phyloP scores from a whole-genome alignment of 1,140 invertebrate species.

The Thalassaphorura encarpata region DNA sequence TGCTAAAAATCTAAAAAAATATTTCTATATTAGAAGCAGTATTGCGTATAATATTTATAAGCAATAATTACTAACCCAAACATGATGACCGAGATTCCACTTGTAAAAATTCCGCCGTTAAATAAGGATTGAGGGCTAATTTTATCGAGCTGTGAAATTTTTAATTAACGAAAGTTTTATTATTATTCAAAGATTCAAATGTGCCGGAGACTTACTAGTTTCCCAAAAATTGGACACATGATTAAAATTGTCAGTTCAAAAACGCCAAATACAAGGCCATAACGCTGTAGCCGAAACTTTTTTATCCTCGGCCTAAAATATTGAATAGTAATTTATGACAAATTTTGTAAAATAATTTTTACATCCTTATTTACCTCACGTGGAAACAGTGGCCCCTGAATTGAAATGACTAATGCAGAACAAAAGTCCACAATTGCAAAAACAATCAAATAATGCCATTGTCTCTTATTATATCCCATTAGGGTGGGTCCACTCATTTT shows the following conservation, averaged over 20 bases:
- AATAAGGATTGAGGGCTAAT: constrained; percentile 77
- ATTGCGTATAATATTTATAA: constrained; percentile 2
- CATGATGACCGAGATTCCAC: constrained; percentile 43
- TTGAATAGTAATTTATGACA: background rate
- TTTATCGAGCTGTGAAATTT: constrained; percentile 50
- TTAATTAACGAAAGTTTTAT: background rate
- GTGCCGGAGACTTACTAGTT: constrained; percentile 49
- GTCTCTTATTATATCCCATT: constrained; percentile 41
- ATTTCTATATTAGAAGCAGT: constrained; percentile 19
- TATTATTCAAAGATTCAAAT: constrained; percentile 3
- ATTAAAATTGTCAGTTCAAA: constrained; percentile 85
- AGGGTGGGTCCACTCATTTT: background rate
- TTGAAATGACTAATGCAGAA: constrained; percentile 73
- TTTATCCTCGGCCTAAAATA: constrained; percentile 57
- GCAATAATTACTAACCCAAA: background rate
- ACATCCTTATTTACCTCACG: constrained; percentile 41
- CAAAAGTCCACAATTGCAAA: constrained; percentile 79
- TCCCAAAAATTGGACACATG: constrained; percentile 76
- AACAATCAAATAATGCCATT: constrained; percentile 71
- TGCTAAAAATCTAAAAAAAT: constrained; percentile 40
- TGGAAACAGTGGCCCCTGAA: constrained; percentile 52
- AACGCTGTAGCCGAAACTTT: constrained; percentile 76
- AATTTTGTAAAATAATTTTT: background rate
- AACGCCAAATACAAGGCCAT: constrained; percentile 82
- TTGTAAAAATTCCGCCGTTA: constrained; percentile 75